These are phyloP conservation scores for Cepphus grylle DNA, from an alignment of 2,113 vertebrate genomes.

Conservation along the genomic window DNA sequence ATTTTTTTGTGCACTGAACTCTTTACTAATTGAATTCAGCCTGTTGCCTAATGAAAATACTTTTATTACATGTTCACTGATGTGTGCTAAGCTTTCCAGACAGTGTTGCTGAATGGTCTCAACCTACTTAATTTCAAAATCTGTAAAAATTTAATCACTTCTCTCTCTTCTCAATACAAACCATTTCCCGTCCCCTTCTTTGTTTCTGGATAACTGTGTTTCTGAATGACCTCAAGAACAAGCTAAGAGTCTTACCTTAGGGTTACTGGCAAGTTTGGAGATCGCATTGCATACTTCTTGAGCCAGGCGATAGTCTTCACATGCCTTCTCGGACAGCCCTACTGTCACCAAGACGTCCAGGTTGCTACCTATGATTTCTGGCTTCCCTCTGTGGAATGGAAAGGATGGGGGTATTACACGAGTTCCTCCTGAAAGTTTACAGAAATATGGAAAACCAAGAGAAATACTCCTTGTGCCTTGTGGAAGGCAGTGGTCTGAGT, in stretches of 20 bases:
- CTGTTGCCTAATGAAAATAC: conserved; percentile 15
- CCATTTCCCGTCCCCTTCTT: background rate
- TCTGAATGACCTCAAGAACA: background rate
- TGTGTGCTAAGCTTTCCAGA: conserved; percentile 24
- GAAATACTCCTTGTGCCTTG: background rate
- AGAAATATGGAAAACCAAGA: background rate
- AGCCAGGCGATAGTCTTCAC: conserved; percentile 86
- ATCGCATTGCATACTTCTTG: conserved; percentile 85
- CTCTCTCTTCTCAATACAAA: background rate
- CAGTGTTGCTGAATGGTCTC: conserved; percentile 17
- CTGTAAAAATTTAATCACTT: background rate
- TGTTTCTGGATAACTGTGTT: background rate
- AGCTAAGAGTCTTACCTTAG: conserved; percentile 76
- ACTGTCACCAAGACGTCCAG: conserved; percentile 86
- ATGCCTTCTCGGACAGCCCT: conserved; percentile 82
- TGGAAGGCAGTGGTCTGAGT: background rate
- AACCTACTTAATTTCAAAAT: conserved; percentile 3
- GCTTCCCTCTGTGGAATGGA: conserved; percentile 78
- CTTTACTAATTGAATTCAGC: conserved; percentile 32
- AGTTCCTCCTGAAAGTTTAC: background rate
- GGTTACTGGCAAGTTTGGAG: conserved; percentile 79
- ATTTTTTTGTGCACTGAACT: conserved; percentile 46
- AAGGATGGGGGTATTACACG: background rate
- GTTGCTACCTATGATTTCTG: conserved; percentile 92
- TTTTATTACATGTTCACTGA: background rate